Conservation (phyloP, 2,797 vertebrate species). For the Brotula barbata region DNA sequence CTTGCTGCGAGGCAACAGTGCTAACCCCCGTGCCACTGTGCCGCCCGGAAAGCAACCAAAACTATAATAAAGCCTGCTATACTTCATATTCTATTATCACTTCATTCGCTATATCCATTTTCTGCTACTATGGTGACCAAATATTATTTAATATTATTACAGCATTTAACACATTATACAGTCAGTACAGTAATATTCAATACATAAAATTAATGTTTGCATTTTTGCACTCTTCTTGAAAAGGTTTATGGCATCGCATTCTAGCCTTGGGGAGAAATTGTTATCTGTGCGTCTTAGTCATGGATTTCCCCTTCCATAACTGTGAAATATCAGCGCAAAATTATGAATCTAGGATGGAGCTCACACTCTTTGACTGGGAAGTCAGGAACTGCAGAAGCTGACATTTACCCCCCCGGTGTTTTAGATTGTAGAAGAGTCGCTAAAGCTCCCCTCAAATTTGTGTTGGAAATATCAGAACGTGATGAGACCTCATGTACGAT, state of each 20-base stretch:
- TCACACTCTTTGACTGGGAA: conserved; percentile 27
- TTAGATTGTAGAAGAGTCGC: conserved; percentile 34
- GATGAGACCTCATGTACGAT: conserved; percentile 26
- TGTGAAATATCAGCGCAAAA: conserved; percentile 32
- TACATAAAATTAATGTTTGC: too few species aligned
- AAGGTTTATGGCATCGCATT: conserved; percentile 7
- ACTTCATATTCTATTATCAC: too few species aligned
- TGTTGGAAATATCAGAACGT: conserved; percentile 25
- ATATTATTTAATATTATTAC: too few species aligned
- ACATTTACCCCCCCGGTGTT: conserved; percentile 40
- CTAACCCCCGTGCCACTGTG: too few species aligned
- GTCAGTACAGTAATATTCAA: too few species aligned
- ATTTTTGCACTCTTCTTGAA: neutral
- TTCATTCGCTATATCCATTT: too few species aligned
- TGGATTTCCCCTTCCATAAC: conserved; percentile 44
- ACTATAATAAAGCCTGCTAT: too few species aligned
- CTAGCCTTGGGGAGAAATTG: conserved; percentile 25
- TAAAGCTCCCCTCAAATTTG: conserved; percentile 28
- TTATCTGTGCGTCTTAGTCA: conserved; percentile 33
- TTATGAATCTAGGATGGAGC: conserved; percentile 41
- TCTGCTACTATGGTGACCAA: too few species aligned
- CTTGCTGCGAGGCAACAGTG: too few species aligned
- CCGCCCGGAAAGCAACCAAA: too few species aligned
- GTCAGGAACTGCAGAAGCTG: conserved; percentile 32
- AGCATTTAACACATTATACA: too few species aligned